Evolutionary conservation across 2,113 vertebrate genomes (phyloP).

Genomic region (Peromyscus maniculatus): DNA sequence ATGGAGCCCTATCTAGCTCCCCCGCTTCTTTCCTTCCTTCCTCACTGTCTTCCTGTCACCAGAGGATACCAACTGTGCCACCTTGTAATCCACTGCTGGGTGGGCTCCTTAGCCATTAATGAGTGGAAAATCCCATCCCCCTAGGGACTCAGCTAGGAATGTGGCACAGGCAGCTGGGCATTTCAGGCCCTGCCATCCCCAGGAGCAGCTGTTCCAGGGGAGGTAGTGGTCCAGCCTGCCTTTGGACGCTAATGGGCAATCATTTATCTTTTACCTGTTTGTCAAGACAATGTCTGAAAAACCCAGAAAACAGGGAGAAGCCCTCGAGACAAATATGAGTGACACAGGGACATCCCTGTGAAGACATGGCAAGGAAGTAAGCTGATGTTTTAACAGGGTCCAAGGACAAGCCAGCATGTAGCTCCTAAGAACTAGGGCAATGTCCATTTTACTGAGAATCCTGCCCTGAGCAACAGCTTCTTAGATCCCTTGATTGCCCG

Average conservation of each 20-base stretch:
- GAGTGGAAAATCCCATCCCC: not conserved
- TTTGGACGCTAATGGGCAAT: not conserved
- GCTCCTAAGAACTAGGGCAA: not conserved
- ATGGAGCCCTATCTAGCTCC: not conserved
- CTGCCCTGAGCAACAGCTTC: not conserved
- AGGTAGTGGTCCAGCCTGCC: not conserved
- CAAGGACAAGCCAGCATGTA: not conserved
- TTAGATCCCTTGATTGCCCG: not conserved
- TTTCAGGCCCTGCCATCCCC: not conserved
- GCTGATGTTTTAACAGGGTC: not conserved
- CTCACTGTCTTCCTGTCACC: not conserved
- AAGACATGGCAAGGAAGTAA: not conserved
- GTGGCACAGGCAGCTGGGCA: too few species aligned
- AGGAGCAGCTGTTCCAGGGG: not conserved
- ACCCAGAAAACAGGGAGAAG: not conserved
- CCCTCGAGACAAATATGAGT: not conserved
- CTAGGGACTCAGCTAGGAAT: rapidly evolving
- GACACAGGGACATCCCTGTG: not conserved
- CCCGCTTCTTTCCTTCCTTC: not conserved
- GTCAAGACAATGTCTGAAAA: not conserved
- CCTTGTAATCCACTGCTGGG: not conserved
- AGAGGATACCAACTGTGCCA: not conserved
- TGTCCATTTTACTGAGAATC: too few species aligned
- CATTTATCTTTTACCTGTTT: not conserved
- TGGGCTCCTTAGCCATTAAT: not conserved